Evolutionary conservation across 1,140 invertebrate genomes (phyloP), one percentile per base, ranked within the genome.

Genomic region (Meloidogyne floridensis): DNA sequence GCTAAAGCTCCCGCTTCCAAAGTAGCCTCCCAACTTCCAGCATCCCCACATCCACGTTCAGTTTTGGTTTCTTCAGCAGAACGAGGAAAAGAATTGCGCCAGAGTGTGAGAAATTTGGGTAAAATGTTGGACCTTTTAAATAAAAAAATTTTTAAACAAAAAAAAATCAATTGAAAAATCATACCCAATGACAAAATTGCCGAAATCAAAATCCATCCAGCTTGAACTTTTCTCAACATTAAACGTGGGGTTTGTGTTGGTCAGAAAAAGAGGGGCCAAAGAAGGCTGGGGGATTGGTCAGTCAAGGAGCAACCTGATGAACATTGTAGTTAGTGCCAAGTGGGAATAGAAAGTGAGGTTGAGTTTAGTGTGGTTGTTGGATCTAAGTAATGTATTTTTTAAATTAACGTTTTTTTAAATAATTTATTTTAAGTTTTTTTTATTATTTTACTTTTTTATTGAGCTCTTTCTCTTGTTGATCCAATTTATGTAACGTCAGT

Each of bases 21-120:
- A 2, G 96, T 97, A 20, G 98, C 95, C 83, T 98, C 96, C 97
- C 97, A 99, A 69, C 97, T 99, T 90, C 98, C 98, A 0, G 95
- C 94, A 92, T 99, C 97, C 8, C 97, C 97, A 81, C 97, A 93
- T 8, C 56, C 80, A 90, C 98, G 98, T 91, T 99, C 97, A 8
- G 95, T 95, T 88, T 98, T 97, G 32, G 98, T 92, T 90, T 99
- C 96, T 89, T 97, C 97, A 51, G 93, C 93, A 0, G 96, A 97
- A 70, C 96, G 92, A 0, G 97, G 97, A 91, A 99, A 99, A 47
- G 96, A 96, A 91, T 98, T 98, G 86, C 96, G 93, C 98, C 98
- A 99, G 3, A 99, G 91, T 4, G 98, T 90, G 79, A 98, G 90
- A 94, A 99, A 96, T 84, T 96, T 92, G 0, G 96, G 96, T 71